These are phyloP conservation scores for pig (Sus scrofa) DNA, from an alignment of 2,113 vertebrate genomes.

Conservation along the genomic window T2T-Sscrofa CM000816.6:863001-863500, in stretches of 20 bases:
- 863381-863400: neutral
- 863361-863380: fast-evolving
- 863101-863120: neutral
- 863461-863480: neutral
- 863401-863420: neutral
- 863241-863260: neutral
- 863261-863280: conserved; percentile 60
- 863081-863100: fast-evolving
- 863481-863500: neutral
- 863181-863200: fast-evolving
- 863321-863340: neutral
- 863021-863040: neutral
- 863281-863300: neutral
- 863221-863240: conserved; percentile 54
- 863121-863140: neutral
- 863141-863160: neutral
- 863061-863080: neutral
- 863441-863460: neutral
- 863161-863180: too few species aligned
- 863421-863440: neutral
- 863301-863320: fast-evolving
- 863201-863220: conserved; percentile 11
- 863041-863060: too few species aligned
- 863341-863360: neutral
- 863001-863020: neutral